Base-by-base conservation (phyloP, 2,113 vertebrate species). In the Monarcha castaneiventris region DNA sequence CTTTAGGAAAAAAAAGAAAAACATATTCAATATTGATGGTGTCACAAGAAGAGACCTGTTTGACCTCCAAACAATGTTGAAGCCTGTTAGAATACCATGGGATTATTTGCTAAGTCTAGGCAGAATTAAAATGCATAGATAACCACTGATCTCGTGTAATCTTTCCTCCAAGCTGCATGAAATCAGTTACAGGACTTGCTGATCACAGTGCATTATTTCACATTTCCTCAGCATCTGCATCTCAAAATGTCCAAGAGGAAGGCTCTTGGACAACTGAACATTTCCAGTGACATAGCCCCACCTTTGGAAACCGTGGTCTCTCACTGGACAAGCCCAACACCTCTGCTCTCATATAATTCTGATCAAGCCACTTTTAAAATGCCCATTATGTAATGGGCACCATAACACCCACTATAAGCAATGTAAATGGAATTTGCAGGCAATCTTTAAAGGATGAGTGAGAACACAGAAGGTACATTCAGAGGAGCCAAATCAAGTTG, bases 31-130 rank as follows among this genome's bases (percentile, higher is more conserved):
- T 7, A 25, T 64, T 51, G 23, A 18, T 26, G 11, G 20, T 54
- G 25, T 68, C 46, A 56, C 30, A 48, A 66, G 48, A 82, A 63
- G 16, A 79, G 13, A 37, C 21, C 56, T 10, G 27, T 75, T 83
- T 0, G 0, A 80, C 44, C 44, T 68, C 32, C 27, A 46, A 26
- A 61, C 1, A 0, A 88, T 17, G 11, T 14, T 41, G 46, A 84
- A 92, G 23, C 18, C 46, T 66, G 23, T 69, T 52, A 49, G 54
- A 82, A 62, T 33, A 44, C 55, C 29, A 20, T 56, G 46, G 86
- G 43, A 56, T 61, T 61, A 71, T 62, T 80, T 59, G 55, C 39
- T 44, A 84, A 44, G 1, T 41, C n/a, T 27, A 54, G 46, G 26
- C 43, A 73, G 29, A 10, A 73, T 52, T 73, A 66, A 74, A 93